Base-by-base conservation (phyloP, 1,140 invertebrate genomes). In the Drosophila athabasca region DNA sequence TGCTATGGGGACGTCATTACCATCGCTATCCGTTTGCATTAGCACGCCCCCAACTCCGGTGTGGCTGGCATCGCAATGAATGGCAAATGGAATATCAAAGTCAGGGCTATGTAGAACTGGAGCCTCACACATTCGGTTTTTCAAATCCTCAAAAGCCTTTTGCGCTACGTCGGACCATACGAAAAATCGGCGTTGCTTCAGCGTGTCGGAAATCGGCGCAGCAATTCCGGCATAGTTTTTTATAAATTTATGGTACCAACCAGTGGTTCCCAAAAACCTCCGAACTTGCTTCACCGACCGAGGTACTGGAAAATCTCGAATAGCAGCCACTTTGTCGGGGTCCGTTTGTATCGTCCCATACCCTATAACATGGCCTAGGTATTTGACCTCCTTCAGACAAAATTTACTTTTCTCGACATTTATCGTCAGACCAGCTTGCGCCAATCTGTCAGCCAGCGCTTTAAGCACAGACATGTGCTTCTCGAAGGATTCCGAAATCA, bases 341-440 rank as follows among this genome's bases (percentile, higher is more conserved):
- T 50, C 48, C 8, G 48, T 50, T 11, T 26, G 6, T 9, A 50
- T 50, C 3, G 3, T 50, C 11, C 48, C 48, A 50, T 50, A 11
- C 6, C 48, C 48, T 24, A 50, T 24, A 5, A 50, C 48, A 26
- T 50, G 48, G 9, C 19, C 48, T 4, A 55, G 58, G 39, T 50
- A 69, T 19, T 54, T 26, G 4, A 49, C 43, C 17, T 49, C 46
- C 11, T 50, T 26, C 8, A 50, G 48, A 7, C 54, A 46, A 59
- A 52, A 59, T 15, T 17, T 52, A 13, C 35, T 44, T 13, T 59
- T 66, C 24, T 39, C 13, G 0, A 66, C 17, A 35, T 66, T 66
- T 29, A 29, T 24, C 22, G 22, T 24, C 22, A 24, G 22, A 3
- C 22, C 55, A 4, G 53, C 35, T 44, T 15, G 24, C 2, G 11